These are phyloP conservation scores for Perca flavescens DNA, from an alignment of 2,113 vertebrate genomes.

Conservation along the genomic window DNA sequence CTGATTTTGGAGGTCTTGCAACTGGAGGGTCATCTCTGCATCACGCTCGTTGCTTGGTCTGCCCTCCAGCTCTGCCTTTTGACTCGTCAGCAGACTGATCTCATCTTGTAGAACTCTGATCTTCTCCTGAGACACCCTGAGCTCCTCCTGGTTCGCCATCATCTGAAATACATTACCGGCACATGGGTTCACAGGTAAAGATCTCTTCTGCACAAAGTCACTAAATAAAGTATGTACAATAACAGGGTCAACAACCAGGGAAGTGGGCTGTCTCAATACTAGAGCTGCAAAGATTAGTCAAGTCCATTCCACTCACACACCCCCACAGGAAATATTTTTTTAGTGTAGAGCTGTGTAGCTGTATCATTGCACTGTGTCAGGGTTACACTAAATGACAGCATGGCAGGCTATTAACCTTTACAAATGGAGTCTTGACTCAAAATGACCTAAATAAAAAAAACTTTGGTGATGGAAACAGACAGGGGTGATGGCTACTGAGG, in stretches of 20 bases:
- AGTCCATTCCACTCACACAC: too few relatives aligned
- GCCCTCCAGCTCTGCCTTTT: conserved; percentile 18
- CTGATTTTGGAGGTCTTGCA: conserved; percentile 1
- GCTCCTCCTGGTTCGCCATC: conserved; percentile 41
- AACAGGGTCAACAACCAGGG: neutral
- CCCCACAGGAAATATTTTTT: too few relatives aligned
- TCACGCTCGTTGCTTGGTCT: neutral
- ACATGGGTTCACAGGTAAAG: neutral
- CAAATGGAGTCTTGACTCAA: too few relatives aligned
- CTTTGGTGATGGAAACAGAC: too few relatives aligned
- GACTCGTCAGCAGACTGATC: neutral
- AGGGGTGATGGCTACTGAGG: too few relatives aligned
- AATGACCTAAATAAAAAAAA: too few relatives aligned
- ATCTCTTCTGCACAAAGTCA: neutral
- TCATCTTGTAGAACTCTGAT: conserved; percentile 31
- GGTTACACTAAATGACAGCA: too few relatives aligned
- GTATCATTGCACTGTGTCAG: too few relatives aligned
- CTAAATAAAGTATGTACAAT: neutral
- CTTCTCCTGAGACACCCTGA: conserved; percentile 43
- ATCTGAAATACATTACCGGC: neutral
- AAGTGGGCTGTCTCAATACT: neutral
- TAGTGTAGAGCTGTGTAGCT: too few relatives aligned
- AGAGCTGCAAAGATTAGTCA: too few relatives aligned
- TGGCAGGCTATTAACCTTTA: too few relatives aligned
- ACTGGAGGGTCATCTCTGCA: accelerated